These are phyloP conservation scores for Myiozetetes cayanensis DNA, from an alignment of 2,113 vertebrate genomes.

Conservation along the genomic window DNA sequence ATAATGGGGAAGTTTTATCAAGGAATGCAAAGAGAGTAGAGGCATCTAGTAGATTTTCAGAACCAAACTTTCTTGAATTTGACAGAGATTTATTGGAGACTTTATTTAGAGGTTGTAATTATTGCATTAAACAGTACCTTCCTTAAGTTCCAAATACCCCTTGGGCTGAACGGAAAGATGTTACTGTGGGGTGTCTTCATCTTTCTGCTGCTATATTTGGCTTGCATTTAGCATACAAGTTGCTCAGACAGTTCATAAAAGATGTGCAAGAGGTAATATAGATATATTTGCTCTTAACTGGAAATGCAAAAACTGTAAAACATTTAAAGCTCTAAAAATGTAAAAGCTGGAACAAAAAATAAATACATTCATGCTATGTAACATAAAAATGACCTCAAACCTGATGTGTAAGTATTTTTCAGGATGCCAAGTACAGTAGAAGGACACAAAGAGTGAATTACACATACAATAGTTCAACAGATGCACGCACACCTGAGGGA, in stretches of 20 bases:
- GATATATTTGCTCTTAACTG: background rate
- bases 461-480: background rate
- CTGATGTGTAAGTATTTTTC: background rate
- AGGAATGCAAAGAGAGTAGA: conserved; percentile 19
- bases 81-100: conserved; percentile 18
- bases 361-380: background rate
- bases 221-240: background rate
- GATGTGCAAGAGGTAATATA: background rate
- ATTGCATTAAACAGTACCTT: conserved; percentile 22
- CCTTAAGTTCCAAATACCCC: background rate
- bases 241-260: background rate
- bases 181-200: background rate
- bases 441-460: background rate
- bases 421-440: background rate
- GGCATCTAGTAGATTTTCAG: conserved; percentile 19
- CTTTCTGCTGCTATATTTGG: background rate
- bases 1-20: conserved; percentile 22
- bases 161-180: background rate
- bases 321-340: background rate
- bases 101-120: conserved; percentile 50
- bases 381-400: background rate
- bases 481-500: background rate
- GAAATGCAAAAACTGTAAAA: background rate
- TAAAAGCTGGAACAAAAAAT: conserved; percentile 1
- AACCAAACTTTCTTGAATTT: conserved; percentile 27